Conservation (phyloP, 2,888 invertebrate genomes). For the Acleris holmiana region DNA sequence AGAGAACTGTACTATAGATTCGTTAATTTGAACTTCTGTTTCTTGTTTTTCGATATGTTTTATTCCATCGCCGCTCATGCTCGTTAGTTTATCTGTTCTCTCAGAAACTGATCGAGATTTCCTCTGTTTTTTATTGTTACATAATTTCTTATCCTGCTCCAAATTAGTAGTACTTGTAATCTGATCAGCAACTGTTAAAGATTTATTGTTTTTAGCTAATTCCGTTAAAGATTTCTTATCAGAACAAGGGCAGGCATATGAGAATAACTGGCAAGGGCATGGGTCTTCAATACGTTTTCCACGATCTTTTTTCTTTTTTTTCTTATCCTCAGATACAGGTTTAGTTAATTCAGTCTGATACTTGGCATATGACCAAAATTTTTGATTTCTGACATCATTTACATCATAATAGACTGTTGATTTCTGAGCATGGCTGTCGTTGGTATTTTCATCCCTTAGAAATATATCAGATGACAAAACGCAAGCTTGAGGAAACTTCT, state of each 20-base stretch:
- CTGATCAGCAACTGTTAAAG: constrained; percentile 51
- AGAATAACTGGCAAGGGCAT: constrained; percentile 72
- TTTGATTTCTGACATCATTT: constrained; percentile 54
- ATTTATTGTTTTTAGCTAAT: constrained; percentile 53
- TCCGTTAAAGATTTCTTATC: constrained; percentile 57
- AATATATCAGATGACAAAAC: constrained; percentile 63
- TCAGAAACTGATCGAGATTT: constrained; percentile 41
- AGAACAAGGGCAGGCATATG: constrained; percentile 67
- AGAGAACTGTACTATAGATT: constrained; percentile 39
- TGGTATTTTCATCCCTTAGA: constrained; percentile 54
- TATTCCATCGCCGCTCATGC: constrained; percentile 44
- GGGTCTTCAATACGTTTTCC: constrained; percentile 61
- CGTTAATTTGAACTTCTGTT: constrained; percentile 43
- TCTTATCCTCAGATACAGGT: constrained; percentile 57
- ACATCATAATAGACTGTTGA: constrained; percentile 41
- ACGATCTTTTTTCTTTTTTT: constrained; percentile 56
- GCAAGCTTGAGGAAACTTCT: constrained; percentile 46
- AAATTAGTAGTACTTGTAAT: constrained; percentile 53
- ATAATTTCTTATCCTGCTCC: background rate
- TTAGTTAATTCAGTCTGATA: constrained; percentile 63
- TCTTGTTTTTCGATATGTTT: constrained; percentile 42
- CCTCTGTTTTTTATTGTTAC: constrained; percentile 40
- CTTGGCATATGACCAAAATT: constrained; percentile 68
- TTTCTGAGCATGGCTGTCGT: constrained; percentile 41
- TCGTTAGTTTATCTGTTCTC: constrained; percentile 55